phyloP scores from a whole-genome alignment of 2,888 invertebrate genomes.

The Troilus luridus region DNA sequence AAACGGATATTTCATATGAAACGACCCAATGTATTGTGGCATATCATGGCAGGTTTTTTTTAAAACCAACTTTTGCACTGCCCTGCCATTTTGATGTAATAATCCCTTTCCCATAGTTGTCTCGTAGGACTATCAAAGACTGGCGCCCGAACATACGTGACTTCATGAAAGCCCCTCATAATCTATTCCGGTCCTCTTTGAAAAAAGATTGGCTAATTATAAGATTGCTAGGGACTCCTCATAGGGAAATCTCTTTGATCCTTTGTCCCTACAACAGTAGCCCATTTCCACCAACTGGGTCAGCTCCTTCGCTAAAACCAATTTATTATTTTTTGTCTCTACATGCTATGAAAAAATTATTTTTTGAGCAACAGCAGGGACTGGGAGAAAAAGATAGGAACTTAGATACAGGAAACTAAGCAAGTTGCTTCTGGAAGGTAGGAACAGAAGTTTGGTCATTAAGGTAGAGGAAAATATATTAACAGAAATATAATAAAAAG shows the following conservation, averaged over 20 bases:
- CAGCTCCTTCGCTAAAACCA: neutral
- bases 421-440: too few relatives aligned
- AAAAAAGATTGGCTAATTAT: constrained; percentile 33
- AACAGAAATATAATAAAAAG: too few relatives aligned
- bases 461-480: too few relatives aligned
- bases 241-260: neutral
- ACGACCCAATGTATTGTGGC: too few relatives aligned
- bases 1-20: too few relatives aligned
- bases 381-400: too few relatives aligned
- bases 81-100: neutral
- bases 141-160: neutral
- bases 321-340: neutral
- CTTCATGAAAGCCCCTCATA: neutral
- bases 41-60: neutral
- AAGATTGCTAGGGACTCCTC: neutral
- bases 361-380: neutral
- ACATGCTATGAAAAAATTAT: neutral
- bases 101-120: neutral
- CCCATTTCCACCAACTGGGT: neutral
- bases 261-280: constrained; percentile 22
- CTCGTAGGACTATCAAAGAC: neutral
- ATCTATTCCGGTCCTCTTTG: neutral
- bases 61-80: neutral
- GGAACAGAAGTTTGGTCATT: too few relatives aligned
- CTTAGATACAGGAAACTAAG: too few relatives aligned